phyloP scores from a whole-genome alignment of 2,797 vertebrate species.

The Cottoperca gobio region DNA sequence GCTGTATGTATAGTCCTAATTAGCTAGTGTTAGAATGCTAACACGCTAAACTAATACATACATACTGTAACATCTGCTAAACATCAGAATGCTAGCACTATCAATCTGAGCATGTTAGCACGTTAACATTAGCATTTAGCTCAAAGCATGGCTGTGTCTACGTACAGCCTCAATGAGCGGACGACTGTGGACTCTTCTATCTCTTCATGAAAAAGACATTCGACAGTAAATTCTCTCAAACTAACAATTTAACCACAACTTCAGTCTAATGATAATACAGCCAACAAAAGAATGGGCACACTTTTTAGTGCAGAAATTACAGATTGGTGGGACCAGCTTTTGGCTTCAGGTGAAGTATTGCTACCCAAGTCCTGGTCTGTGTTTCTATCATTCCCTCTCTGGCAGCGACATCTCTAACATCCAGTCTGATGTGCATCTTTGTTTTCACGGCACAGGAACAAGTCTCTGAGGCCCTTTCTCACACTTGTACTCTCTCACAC shows the following conservation, averaged over 20 bases:
- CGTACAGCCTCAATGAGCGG: not conserved
- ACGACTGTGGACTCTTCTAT: not conserved
- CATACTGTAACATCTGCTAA: too few relatives aligned
- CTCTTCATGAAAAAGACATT: not conserved
- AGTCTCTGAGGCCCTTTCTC: slow-evolving; percentile 44
- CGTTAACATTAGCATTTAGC: not conserved
- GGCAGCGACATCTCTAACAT: slow-evolving; percentile 30
- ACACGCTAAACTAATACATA: too few relatives aligned
- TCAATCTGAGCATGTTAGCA: not conserved
- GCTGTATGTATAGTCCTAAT: not conserved
- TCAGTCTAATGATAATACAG: not conserved
- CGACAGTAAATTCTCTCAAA: not conserved
- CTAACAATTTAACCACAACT: not conserved
- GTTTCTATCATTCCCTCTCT: slow-evolving; percentile 12
- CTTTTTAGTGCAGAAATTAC: not conserved
- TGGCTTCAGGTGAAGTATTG: slow-evolving; percentile 18
- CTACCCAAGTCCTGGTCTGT: not conserved
- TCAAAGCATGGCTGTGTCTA: not conserved
- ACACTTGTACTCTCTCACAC: slow-evolving; percentile 49
- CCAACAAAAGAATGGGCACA: not conserved
- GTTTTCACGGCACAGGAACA: slow-evolving; percentile 60
- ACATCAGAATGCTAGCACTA: too few relatives aligned
- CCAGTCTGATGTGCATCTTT: slow-evolving; percentile 38
- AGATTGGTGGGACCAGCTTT: not conserved
- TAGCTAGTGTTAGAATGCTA: not conserved